phyloP scores from a whole-genome alignment of 2,888 invertebrate genomes.

The Microplitis deprimator region DNA sequence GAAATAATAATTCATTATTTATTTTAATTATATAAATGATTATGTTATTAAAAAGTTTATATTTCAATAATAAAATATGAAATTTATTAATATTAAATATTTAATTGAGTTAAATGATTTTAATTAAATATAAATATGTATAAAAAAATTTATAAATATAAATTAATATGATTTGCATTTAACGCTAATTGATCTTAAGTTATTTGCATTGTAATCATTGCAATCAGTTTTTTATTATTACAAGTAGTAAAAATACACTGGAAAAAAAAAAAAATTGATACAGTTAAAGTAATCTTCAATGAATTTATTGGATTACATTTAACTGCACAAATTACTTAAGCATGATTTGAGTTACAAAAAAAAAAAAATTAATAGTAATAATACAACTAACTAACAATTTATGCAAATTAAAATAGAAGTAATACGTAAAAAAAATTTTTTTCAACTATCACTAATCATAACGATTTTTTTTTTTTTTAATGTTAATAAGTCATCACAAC shows the following conservation, averaged over 20 bases:
- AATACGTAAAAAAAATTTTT: background rate
- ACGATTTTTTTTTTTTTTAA: slow-evolving; percentile 1
- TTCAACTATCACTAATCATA: background rate
- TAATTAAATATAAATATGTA: background rate
- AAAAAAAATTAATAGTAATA: background rate
- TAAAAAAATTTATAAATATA: background rate
- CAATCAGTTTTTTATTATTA: slow-evolving; percentile 14
- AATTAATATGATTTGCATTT: background rate
- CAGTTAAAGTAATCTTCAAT: slow-evolving; percentile 10
- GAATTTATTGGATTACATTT: background rate
- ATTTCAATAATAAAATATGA: background rate
- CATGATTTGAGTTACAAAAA: background rate
- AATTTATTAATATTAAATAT: background rate
- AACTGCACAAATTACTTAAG: background rate
- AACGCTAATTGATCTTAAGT: slow-evolving; percentile 25
- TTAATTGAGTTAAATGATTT: background rate
- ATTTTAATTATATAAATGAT: background rate
- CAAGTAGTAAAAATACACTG: background rate
- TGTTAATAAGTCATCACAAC: slow-evolving; percentile 14
- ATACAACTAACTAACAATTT: background rate
- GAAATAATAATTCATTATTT: background rate
- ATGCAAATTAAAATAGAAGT: background rate
- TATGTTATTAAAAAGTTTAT: background rate
- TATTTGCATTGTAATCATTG: slow-evolving; percentile 34
- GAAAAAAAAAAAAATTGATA: background rate